Conservation (phyloP, 2,888 invertebrate species). For the Lasiommata megera region DNA sequence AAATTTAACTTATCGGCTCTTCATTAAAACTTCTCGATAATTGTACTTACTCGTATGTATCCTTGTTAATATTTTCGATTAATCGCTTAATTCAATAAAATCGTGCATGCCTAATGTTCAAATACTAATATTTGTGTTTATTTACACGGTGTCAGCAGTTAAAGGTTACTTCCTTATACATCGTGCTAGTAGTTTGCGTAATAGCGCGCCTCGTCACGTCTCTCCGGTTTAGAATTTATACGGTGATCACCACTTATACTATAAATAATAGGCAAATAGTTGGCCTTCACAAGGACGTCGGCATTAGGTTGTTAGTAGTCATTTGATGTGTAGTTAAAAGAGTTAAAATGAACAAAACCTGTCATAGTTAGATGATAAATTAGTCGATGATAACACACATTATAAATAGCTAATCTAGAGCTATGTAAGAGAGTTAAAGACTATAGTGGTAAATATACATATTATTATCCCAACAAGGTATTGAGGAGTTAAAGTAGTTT, state of each 20-base stretch:
- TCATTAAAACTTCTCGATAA: neutral
- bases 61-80: constrained; percentile 28
- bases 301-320: constrained; percentile 49
- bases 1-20: neutral
- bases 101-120: constrained; percentile 69
- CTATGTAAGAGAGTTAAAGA: neutral
- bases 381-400: constrained; percentile 11
- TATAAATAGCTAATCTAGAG: neutral
- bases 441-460: neutral
- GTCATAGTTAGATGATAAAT: constrained; percentile 19
- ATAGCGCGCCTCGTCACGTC: constrained; percentile 58
- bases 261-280: constrained; percentile 52
- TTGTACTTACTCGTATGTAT: constrained; percentile 10
- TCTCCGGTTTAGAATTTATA: constrained; percentile 49
- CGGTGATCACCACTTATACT: constrained; percentile 47
- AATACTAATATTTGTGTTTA: constrained; percentile 68
- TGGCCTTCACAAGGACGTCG: constrained; percentile 73
- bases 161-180: constrained; percentile 75
- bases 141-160: constrained; percentile 57
- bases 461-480: neutral
- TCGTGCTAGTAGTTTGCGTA: constrained; percentile 59
- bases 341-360: constrained; percentile 33
- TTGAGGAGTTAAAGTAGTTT: no score
- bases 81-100: constrained; percentile 40
- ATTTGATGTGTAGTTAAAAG: constrained; percentile 41